Conservation (phyloP, 2,888 invertebrate genomes). For the Myopa tessellatipennis region DNA sequence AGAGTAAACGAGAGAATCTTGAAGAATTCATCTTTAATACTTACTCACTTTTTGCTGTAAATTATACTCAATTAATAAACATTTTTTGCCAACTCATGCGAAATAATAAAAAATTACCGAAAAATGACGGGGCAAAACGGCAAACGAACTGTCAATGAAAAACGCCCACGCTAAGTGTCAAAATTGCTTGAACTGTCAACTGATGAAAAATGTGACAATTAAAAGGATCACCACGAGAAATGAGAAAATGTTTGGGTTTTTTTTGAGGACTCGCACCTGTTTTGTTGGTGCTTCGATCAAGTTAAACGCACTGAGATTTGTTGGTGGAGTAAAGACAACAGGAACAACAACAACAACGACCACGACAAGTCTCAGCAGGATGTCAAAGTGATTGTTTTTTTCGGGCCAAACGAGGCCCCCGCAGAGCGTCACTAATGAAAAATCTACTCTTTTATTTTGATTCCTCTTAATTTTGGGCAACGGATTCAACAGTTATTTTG, state of each 20-base stretch:
- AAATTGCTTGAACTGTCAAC: neutral
- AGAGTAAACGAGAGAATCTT: neutral
- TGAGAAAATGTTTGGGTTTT: neutral
- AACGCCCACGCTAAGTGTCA: constrained; percentile 23
- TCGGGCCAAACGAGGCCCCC: neutral
- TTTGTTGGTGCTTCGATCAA: neutral
- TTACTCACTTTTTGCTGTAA: neutral
- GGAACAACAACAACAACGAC: neutral
- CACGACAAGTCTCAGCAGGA: constrained; percentile 8
- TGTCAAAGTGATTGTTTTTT: neutral
- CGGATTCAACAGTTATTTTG: constrained; percentile 1
- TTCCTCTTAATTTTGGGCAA: constrained; percentile 4
- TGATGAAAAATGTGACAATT: constrained; percentile 24
- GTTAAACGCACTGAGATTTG: neutral
- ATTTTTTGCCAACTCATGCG: constrained; percentile 3
- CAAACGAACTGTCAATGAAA: constrained; percentile 18
- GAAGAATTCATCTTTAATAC: too few species aligned
- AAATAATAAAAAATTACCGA: constrained; percentile 14
- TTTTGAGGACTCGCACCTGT: neutral
- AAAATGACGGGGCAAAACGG: constrained; percentile 26
- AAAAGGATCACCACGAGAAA: neutral
- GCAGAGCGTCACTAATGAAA: neutral
- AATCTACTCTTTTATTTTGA: neutral
- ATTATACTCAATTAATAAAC: constrained; percentile 12
- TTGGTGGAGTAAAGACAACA: neutral